Conservation (phyloP, 2,888 invertebrate species). For the Microctonus hyperodae region DNA sequence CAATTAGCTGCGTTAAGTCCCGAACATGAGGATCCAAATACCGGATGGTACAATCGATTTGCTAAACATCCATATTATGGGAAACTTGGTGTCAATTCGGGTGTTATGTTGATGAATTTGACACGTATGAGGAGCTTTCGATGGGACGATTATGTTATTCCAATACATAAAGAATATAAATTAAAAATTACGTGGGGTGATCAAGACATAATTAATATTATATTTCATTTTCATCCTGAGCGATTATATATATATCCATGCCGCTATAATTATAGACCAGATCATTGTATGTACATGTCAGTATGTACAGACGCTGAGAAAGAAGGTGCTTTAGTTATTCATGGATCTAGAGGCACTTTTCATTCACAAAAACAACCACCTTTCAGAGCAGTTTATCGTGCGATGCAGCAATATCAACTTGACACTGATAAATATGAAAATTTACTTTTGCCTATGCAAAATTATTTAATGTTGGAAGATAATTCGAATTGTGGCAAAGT, state of each 20-base stretch:
- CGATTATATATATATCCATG: slow-evolving; percentile 83
- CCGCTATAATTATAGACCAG: slow-evolving; percentile 90
- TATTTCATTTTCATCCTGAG: slow-evolving; percentile 85
- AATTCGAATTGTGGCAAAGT: slow-evolving; percentile 73
- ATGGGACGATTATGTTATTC: slow-evolving; percentile 85
- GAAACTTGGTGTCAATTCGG: slow-evolving; percentile 90
- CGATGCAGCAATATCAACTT: slow-evolving; percentile 73
- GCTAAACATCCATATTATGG: slow-evolving; percentile 95
- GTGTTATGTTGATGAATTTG: slow-evolving; percentile 97
- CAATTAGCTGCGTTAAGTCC: slow-evolving; percentile 89
- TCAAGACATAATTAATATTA: slow-evolving; percentile 93
- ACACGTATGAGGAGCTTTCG: slow-evolving; percentile 86
- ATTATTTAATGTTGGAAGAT: slow-evolving; percentile 65
- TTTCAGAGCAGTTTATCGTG: slow-evolving; percentile 76
- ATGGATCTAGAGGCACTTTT: slow-evolving; percentile 88
- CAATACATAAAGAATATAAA: slow-evolving; percentile 85
- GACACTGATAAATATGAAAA: slow-evolving; percentile 71
- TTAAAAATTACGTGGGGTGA: slow-evolving; percentile 95
- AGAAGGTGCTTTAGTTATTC: slow-evolving; percentile 82
- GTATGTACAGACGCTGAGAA: slow-evolving; percentile 78
- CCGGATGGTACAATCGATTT: slow-evolving; percentile 96
- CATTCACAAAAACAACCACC: slow-evolving; percentile 86
- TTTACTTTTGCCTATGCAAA: slow-evolving; percentile 69
- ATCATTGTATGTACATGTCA: slow-evolving; percentile 96
- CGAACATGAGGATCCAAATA: slow-evolving; percentile 91